These are phyloP conservation scores for Marisa cornuarietis DNA, from an alignment of 1,140 invertebrate species.

Conservation along the genomic window DNA sequence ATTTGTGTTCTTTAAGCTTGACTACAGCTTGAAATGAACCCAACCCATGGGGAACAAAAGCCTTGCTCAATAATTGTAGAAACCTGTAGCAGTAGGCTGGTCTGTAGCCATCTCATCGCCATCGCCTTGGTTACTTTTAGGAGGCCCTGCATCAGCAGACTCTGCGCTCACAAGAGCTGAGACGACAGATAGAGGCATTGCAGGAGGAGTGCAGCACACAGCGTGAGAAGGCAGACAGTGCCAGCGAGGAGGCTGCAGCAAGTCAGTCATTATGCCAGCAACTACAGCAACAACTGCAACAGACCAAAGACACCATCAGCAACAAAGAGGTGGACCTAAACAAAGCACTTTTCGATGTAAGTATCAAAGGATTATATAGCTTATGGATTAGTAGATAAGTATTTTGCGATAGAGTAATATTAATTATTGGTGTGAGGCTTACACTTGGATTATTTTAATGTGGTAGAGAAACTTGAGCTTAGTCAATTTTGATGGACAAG, in stretches of 20 bases:
- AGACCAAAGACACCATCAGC: background rate
- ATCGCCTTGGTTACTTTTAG: background rate
- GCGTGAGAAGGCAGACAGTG: background rate
- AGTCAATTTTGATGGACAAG: too few species aligned
- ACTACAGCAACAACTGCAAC: background rate
- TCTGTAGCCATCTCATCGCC: background rate
- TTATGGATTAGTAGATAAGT: background rate
- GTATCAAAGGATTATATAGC: background rate
- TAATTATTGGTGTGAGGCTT: too few species aligned
- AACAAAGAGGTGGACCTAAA: background rate
- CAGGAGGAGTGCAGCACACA: slow-evolving; percentile 3
- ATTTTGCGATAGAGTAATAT: too few species aligned
- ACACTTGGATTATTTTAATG: too few species aligned
- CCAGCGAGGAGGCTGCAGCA: background rate
- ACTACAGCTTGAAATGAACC: too few species aligned
- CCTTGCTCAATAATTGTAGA: too few species aligned
- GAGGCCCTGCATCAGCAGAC: slow-evolving; percentile 19
- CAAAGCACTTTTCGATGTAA: background rate
- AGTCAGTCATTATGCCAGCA: background rate
- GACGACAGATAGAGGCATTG: background rate
- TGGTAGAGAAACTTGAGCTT: too few species aligned
- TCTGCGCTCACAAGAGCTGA: slow-evolving; percentile 9
- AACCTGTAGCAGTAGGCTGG: background rate
- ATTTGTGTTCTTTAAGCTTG: too few species aligned
- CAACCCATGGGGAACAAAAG: too few species aligned